Conservation (phyloP, 1,140 invertebrate species). For the Dinoponera quadriceps region DNA sequence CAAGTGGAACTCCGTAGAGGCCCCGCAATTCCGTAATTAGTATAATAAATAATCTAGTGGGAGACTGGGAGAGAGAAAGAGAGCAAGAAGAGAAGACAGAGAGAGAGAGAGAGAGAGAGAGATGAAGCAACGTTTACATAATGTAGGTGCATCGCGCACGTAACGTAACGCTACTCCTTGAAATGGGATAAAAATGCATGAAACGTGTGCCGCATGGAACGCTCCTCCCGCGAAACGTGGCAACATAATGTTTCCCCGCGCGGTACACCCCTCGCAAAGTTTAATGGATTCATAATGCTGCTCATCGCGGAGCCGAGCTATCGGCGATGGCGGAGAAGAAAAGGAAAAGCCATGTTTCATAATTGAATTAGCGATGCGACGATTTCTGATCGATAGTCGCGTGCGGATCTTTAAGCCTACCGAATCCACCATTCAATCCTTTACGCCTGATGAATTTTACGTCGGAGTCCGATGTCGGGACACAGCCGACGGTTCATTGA, state of each 20-base stretch:
- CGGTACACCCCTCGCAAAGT: background rate
- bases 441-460: no score
- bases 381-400: no score
- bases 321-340: no score
- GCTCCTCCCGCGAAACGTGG: constrained; percentile 20
- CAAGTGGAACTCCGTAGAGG: constrained; percentile 24
- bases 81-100: background rate
- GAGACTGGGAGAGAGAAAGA: background rate
- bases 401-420: no score
- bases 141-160: constrained; percentile 42
- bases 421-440: no score
- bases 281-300: constrained; percentile 50
- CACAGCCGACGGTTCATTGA: background rate
- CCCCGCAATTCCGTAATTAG: constrained; percentile 59
- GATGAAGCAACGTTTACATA: constrained; percentile 28
- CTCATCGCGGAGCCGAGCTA: background rate
- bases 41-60: constrained; percentile 62
- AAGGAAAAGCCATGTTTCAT: no score
- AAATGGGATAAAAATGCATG: constrained; percentile 60
- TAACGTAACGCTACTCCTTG: constrained; percentile 27
- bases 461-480: no score
- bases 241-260: constrained; percentile 33
- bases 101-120: background rate
- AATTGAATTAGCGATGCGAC: background rate
- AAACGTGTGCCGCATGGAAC: constrained; percentile 49